A percentile compares a stretch with the other conserved stretches of the same genome.
These are phyloP conservation scores for Lethrus apterus DNA, from an alignment of 1,140 invertebrate genomes.

Conservation along the genomic window DNA sequence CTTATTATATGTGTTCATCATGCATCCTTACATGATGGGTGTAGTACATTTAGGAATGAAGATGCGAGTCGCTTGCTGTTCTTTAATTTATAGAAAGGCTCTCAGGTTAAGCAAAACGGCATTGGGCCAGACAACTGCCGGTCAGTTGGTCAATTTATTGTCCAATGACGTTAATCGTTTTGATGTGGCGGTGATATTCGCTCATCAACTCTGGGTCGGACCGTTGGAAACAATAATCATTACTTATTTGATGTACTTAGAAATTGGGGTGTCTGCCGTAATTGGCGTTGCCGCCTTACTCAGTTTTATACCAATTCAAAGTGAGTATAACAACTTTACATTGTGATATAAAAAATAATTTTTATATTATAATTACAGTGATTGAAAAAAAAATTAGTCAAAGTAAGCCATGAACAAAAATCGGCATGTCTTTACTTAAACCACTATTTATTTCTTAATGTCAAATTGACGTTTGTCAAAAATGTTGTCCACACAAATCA, in stretches of 20 bases:
- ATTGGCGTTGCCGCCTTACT: constrained; percentile 73
- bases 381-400: no score
- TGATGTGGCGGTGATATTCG: constrained; percentile 60
- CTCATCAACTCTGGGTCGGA: constrained; percentile 75
- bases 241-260: constrained; percentile 70
- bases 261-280: constrained; percentile 68
- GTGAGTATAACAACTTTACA: constrained; percentile 41
- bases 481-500: no score
- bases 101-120: constrained; percentile 63
- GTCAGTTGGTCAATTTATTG: constrained; percentile 80
- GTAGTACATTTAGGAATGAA: constrained; percentile 72
- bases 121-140: constrained; percentile 66
- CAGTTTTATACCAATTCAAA: constrained; percentile 79
- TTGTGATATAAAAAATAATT: no score
- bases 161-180: constrained; percentile 76
- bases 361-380: no score
- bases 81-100: constrained; percentile 74
- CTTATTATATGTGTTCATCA: constrained; percentile 59
- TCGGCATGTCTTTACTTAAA: no score
- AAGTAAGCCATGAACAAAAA: no score
- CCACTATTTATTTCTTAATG: no score
- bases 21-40: constrained; percentile 74
- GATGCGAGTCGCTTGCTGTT: constrained; percentile 67
- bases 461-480: no score
- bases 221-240: constrained; percentile 73